Evolutionary conservation across 2,113 vertebrate species (phyloP), one percentile per base, ranked within the genome.

Genomic region (Melanotaenia duboulayi): DNA sequence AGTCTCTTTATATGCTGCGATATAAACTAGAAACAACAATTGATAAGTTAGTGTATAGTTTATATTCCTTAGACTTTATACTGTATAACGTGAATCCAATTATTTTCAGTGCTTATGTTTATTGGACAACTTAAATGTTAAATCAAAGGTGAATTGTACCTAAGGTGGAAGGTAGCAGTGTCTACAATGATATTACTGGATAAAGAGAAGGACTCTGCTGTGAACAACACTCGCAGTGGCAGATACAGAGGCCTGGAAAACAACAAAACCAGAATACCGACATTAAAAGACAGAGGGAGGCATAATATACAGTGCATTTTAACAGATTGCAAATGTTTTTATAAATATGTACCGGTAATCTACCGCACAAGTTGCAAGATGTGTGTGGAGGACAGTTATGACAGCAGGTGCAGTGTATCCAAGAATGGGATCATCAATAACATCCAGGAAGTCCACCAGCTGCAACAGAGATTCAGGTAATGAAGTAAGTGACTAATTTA

Each of bases 131-230:
- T 35, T 23, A 46, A 7, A 9, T 0, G 32, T 24, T 1, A 4
- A 44, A 24, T 7, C 20, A n/a, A 19, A n/a, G 20, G 50, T 32
- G n/a, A 48, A 12, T 11, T 32, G 42, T 93, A 97, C 96, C 96
- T 95, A 89, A 97, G 96, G 86, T 97, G 94, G 83, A 97, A 97
- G 58, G 96, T 96, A 1, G 96, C 94, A 0, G 96, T 97, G 85
- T 97, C 96, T 68, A 97, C 95, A 40, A 97, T 95, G 73, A 97
- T 97, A 67, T 97, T 97, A 71, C 96, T 97, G 78, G 96, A 97
- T 39, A 97, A 89, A 28, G 95, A 96, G 88, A 97, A 97, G 69
- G 96, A 96, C 88, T 97, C 96, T 0, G 95, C 95, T 0, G 96
- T 96, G 80, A 96, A 87, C 48, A 97, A 83, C 69, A 96, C 84